A percentile compares a stretch with the other conserved stretches of the same genome.
Evolutionary conservation across 2,113 vertebrate species (phyloP).

Genomic region (Brachypteracias leptosomus): DNA sequence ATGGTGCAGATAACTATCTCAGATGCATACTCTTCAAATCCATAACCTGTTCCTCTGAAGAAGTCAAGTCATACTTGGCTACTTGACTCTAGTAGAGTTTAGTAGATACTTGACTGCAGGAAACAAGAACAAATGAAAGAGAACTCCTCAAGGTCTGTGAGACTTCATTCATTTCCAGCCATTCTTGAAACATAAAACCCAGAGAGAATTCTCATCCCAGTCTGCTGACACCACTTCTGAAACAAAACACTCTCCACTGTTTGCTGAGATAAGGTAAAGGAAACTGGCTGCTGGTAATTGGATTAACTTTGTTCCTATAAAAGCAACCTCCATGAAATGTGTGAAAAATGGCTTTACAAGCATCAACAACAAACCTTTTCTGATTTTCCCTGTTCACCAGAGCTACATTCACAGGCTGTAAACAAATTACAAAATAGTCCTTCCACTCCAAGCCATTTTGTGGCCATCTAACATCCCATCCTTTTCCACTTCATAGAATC

Average conservation of each 20-base stretch:
- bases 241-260: not conserved
- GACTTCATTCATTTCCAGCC: not conserved
- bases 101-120: not conserved
- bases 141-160: not conserved
- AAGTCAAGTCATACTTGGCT: not conserved
- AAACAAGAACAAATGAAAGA: not conserved
- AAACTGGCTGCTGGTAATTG: not conserved
- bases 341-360: not conserved
- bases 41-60: not conserved
- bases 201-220: not conserved
- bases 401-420: not conserved
- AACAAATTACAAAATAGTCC: not conserved
- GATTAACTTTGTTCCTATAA: not conserved
- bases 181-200: not conserved
- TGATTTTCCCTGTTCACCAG: not conserved
- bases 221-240: not conserved
- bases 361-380: not conserved
- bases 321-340: not conserved
- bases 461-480: not conserved
- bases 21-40: not conserved
- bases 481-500: not conserved
- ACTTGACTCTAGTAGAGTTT: not conserved
- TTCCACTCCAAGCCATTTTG: not conserved
- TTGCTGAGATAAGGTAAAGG: not conserved
- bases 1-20: not conserved